Evolutionary conservation across 1,140 invertebrate species (phyloP), one percentile per base, ranked within the genome.

Genomic region (Cydia pomonella): DNA sequence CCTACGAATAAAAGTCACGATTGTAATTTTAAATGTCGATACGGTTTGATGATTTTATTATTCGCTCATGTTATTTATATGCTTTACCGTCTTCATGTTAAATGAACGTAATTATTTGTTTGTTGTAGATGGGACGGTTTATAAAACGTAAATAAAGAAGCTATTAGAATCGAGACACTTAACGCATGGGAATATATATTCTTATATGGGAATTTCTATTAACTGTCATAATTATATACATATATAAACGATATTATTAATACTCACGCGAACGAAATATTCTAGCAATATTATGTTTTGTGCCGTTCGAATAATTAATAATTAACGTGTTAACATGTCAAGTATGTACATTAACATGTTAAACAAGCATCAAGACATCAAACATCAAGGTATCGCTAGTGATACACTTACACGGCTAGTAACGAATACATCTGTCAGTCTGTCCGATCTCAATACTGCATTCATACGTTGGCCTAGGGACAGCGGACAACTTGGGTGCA

Each of bases 11-110:
- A 86, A 83, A 92, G 91, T 92, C 91, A 92, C 91, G 91, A 92
- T 83, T 89, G 89, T 89, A 92, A 92, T 92, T 90, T 92, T 85
- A 90, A 90, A 87, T 79, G 80, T 88, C 83, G 87, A 88, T 90
- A 87, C 81, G 85, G 79, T 85, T 84, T 87, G 87, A 88, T 85
- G 84, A 87, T 86, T 90, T 85, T 86, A 89, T 86, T 88, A 82
- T 83, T 85, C 78, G 74, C 63, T 66, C 76, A 75, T 69, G 66
- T 76, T 74, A 77, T 77, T 80, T 77, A 79, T 66, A 66, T 29
- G 23, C 64, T 69, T 29, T 29, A 33, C 64, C 64, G 64, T 50
- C 44, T 72, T 72, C 21, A 72, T 47, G 38, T 72, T 72, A 47
- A 72, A 72, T 69, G 64, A 69, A 18, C 29, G 13, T 69, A 69